A percentile compares a stretch with the other conserved stretches of the same genome.
These are phyloP conservation scores for Pammene aurita DNA, from an alignment of 2,888 invertebrate genomes.

Conservation along the genomic window DNA sequence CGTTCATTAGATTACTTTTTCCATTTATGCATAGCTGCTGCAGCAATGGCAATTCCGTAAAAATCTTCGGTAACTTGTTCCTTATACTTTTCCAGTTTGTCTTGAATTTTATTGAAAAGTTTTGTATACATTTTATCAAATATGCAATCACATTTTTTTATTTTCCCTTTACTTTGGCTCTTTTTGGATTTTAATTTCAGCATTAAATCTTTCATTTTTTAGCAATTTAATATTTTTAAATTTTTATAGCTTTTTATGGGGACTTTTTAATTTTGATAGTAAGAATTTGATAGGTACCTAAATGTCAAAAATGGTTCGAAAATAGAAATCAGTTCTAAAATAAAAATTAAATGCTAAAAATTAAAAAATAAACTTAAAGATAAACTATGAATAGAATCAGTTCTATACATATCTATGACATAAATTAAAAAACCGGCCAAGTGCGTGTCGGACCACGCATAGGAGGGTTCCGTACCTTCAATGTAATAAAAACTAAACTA, in stretches of 20 bases:
- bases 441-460: no score
- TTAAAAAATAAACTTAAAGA: no score
- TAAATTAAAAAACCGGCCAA: no score
- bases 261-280: neutral
- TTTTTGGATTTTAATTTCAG: constrained; percentile 4
- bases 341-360: no score
- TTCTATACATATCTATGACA: no score
- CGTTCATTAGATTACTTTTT: neutral
- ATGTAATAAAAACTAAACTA: no score
- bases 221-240: neutral
- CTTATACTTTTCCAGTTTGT: constrained; percentile 23
- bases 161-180: constrained; percentile 1
- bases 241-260: neutral
- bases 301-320: neutral
- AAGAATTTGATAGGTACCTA: neutral
- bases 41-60: constrained; percentile 3
- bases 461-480: no score
- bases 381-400: no score
- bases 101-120: neutral
- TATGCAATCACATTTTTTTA: constrained; percentile 9
- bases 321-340: no score
- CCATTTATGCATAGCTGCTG: constrained; percentile 22
- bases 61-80: constrained; percentile 8
- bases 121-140: constrained; percentile 17
- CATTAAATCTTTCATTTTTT: constrained; percentile 12